Conservation (phyloP, 2,888 invertebrate genomes). For the Ellobium chinense region DNA sequence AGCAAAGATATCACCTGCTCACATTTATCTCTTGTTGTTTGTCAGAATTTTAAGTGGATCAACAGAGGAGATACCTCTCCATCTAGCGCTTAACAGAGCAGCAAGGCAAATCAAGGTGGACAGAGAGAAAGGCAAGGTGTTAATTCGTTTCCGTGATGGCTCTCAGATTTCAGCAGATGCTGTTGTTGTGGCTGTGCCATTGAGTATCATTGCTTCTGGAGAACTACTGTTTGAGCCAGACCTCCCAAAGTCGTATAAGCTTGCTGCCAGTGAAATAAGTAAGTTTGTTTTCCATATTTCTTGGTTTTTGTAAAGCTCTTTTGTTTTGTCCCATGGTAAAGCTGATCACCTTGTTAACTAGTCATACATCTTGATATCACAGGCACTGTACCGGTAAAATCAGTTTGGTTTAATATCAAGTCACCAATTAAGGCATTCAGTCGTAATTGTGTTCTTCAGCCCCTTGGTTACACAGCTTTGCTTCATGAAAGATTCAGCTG, state of each 20-base stretch:
- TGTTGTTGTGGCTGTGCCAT: slow-evolving; percentile 69
- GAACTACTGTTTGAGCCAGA: slow-evolving; percentile 64
- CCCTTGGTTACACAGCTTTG: too few relatives aligned
- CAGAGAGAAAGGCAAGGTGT: slow-evolving; percentile 57
- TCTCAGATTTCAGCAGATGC: slow-evolving; percentile 61
- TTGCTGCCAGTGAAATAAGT: slow-evolving; percentile 58
- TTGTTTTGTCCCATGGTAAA: background rate
- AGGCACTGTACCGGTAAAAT: background rate
- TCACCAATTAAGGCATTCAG: too few relatives aligned
- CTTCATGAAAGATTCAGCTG: too few relatives aligned
- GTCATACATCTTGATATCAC: background rate
- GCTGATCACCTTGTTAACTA: background rate
- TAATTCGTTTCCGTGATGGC: slow-evolving; percentile 63
- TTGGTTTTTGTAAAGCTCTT: background rate
- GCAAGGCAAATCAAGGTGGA: slow-evolving; percentile 65
- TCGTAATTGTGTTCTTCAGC: too few relatives aligned
- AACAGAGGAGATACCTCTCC: slow-evolving; percentile 59
- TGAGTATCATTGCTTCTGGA: slow-evolving; percentile 58
- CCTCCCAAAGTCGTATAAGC: slow-evolving; percentile 57
- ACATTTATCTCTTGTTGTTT: too few relatives aligned
- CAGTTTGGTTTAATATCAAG: too few relatives aligned
- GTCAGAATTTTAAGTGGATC: slow-evolving; percentile 67
- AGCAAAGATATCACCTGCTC: too few relatives aligned
- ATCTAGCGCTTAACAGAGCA: slow-evolving; percentile 61
- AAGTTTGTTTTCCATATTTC: slow-evolving; percentile 9